Conservation (phyloP, 1,140 invertebrate species). For the Ceratoteleas bidentatus region DNA sequence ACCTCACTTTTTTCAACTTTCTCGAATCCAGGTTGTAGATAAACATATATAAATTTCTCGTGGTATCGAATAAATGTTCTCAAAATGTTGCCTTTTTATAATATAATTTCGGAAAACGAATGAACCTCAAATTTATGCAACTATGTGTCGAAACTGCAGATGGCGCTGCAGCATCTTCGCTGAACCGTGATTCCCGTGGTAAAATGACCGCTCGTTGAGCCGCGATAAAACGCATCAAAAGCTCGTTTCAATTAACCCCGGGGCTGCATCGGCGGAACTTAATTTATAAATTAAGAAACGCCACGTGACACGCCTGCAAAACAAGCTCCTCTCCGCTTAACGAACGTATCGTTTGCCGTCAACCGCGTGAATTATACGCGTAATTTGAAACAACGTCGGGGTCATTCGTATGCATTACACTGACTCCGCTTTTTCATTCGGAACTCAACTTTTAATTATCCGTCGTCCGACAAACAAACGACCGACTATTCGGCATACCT, state of each 20-base stretch:
- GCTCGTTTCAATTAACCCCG: constrained; percentile 13
- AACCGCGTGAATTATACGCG: constrained; percentile 7
- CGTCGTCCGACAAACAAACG: no score
- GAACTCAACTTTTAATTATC: constrained; percentile 14
- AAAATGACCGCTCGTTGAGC: no score
- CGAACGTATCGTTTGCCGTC: constrained; percentile 9
- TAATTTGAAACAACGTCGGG: constrained; percentile 15
- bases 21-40: no score
- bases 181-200: no score
- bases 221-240: background rate
- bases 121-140: constrained; percentile 6
- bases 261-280: constrained; percentile 9
- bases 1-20: no score
- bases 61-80: no score
- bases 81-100: no score
- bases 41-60: no score
- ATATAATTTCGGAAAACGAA: background rate
- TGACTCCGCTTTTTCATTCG: constrained; percentile 13
- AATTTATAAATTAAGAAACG: constrained; percentile 26
- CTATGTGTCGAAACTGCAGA: no score
- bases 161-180: no score
- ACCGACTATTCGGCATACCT: no score
- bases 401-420: constrained; percentile 26
- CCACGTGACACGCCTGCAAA: background rate
- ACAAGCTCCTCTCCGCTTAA: constrained; percentile 7